Base-by-base conservation (phyloP, 1,140 invertebrate genomes). In the Drosophila kohkoa region DNA sequence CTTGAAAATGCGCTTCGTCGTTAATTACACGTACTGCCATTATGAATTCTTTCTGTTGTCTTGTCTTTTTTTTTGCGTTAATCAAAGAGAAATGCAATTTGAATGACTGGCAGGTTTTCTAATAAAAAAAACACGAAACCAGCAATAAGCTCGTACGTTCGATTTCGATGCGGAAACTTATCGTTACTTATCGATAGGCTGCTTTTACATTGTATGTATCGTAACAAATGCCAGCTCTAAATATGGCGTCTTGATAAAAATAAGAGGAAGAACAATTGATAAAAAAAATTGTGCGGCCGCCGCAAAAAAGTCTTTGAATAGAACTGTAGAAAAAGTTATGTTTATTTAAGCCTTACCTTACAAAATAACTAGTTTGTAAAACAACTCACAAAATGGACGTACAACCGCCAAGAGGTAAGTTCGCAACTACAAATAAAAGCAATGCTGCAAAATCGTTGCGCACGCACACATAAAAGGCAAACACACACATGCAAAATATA, bases 1-100 rank as follows among this genome's bases (percentile, higher is more conserved):
- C 92, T 88, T 96, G 95, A 90, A 98, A 98, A 90, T 98, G 96
- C 8, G 94, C 92, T 93, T 98, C 97, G 88, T 97, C 92, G 48
- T 92, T 92, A 35, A 92, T 92, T 45, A 87, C 82, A 35, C 91
- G 83, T 62, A 92, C 91, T 54, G 82, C 68, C 92, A 92, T 92
- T 41, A 63, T 82, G 63, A 89, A 83, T 71, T 69, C 79, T 32
- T 8, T 32, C 5, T 32, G 20, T 25, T 25, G 0, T 25, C 20
- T 25, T 25, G 20, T 25, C 20, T 32, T 32, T 32, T 32, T 32
- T 8, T 38, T 38, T 38, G 7, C 10, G 6, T 38, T 30, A 38
- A 55, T 59, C 15, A 60, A 62, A 45, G 28, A 46, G 41, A 72
- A 64, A 64, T 46, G 13, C 48, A 41, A 64, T n/a, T 20, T 62